These are phyloP conservation scores for Rhodinocichla rosea DNA, from an alignment of 2,113 vertebrate species.

Conservation along the genomic window DNA sequence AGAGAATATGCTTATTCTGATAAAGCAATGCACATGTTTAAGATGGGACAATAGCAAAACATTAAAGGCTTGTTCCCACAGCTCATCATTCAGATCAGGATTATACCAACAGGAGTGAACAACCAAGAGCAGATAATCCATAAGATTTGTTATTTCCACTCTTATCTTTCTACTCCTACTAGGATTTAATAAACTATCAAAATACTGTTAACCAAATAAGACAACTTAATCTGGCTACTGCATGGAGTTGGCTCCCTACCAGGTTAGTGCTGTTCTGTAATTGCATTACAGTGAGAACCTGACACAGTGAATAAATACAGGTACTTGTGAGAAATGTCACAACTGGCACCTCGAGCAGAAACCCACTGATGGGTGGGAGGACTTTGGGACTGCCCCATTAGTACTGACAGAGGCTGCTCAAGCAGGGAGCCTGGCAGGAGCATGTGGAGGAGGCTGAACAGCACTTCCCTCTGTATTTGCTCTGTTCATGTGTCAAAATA, in stretches of 20 bases:
- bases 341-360: neutral
- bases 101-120: neutral
- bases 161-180: neutral
- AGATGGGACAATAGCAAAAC: neutral
- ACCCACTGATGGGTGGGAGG: neutral
- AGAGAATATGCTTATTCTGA: neutral
- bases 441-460: neutral
- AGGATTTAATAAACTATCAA: conserved; percentile 30
- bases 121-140: neutral
- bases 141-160: neutral
- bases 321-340: neutral
- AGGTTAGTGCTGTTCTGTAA: neutral
- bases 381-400: neutral
- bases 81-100: neutral
- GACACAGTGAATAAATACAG: neutral
- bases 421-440: fast-evolving
- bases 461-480: neutral
- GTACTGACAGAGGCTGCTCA: fast-evolving
- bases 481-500: neutral
- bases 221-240: conserved; percentile 33
- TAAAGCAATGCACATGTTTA: neutral
- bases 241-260: neutral
- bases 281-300: neutral
- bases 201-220: conserved; percentile 19
- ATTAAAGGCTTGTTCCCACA: neutral